Evolutionary conservation across 2,797 vertebrate species (phyloP), one percentile per base, ranked within the genome.

Genomic region (Cyprinella venusta): DNA sequence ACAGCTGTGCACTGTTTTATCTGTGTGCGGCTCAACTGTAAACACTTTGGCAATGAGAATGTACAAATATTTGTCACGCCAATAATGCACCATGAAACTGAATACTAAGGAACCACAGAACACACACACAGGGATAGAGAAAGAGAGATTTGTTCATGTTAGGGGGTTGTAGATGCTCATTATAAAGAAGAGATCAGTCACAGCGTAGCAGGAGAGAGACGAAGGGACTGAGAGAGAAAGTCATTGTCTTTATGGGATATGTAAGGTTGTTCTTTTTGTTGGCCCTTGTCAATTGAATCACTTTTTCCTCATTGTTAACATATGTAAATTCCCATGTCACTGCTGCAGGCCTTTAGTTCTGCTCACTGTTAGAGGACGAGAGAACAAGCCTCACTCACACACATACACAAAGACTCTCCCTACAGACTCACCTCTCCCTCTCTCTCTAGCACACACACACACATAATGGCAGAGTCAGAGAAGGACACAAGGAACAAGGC

Each of bases 281-380:
- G 40, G 79, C 76, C 13, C 8, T 42, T 78, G 61, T 63, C 77
- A 84, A 75, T 83, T 82, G 52, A 86, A 77, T 74, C 54, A 71
- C 56, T 80, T 59, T 80, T 83, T 81, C 56, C 67, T 79, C 50
- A 82, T 84, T 86, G 84, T 81, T 83, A 85, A 80, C 81, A 67
- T 71, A 84, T 86, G 82, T 87, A 83, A 87, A 86, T 89, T 86
- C 69, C 45, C 21, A 42, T 86, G 76, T 79, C 86, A 81, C 52
- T 67, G 48, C 87, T 85, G 24, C 83, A 77, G 81, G 81, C 78
- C 67, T 88, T 86, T 50, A 84, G 61, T 82, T 38, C 76, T 76
- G 72, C 85, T 83, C 65, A 71, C 84, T 45, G 63, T 86, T 68
- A 85, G 61, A 86, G 59, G 70, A 82, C 59, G 16, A 81, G 50